Base-by-base conservation (phyloP, 2,113 vertebrate genomes). In the Rhinopomastus cyanomelas region DNA sequence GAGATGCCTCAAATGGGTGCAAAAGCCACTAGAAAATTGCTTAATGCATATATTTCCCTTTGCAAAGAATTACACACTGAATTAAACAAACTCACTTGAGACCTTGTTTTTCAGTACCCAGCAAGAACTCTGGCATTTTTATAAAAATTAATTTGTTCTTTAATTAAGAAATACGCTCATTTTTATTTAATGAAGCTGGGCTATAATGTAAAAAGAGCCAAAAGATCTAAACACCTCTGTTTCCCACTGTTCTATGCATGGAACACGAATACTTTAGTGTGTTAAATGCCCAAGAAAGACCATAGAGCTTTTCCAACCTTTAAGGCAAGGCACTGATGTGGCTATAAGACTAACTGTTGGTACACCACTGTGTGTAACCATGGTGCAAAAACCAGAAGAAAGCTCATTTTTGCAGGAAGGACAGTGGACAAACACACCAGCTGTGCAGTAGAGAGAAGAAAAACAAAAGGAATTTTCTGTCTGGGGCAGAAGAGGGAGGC, bases 161-260 rank as follows among this genome's bases (percentile, higher is more conserved):
- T 97, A 93, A 97, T 97, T 97, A 96, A 96, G 90, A 89, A 96
- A 78, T 55, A 83, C 20, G 34, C 30, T 94, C 83, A 80, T 88
- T 94, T 93, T 92, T 95, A 95, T 96, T 96, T 94, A 95, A 93
- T 86, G 66, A 95, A 57, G 26, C 39, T 80, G 80, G 27, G 37
- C 29, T 85, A 52, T 72, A 85, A 88, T 18, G 21, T 74, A 88
- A 96, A 94, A 80, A 87, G 85, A 95, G 65, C 51, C 5, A 39
- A 91, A 95, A 66, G 13, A 88, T 74, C 62, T 57, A 69, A 14
- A 26, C 25, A 51, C n/a, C 26, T 16, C 49, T 37, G 49, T 25
- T 15, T 94, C 42, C 51, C 68, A 53, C 62, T 49, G 34, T 52
- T 67, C 46, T 32, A 16, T 23, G 34, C 1, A 8, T 56, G 55